Evolutionary conservation across 2,888 invertebrate genomes (phyloP).

Genomic region (Melikaiella ostensackeni): DNA sequence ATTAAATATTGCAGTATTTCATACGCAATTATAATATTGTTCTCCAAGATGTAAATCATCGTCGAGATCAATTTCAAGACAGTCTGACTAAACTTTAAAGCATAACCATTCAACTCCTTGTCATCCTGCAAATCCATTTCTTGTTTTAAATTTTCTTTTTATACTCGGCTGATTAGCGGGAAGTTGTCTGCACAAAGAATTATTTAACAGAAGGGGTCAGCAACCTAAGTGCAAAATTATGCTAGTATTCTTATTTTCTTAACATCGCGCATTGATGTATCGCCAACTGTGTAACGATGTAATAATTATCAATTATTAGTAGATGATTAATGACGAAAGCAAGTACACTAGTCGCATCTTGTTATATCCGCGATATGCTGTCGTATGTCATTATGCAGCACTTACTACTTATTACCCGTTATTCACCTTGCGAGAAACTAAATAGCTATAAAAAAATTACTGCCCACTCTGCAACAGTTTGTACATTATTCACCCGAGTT

Average conservation of each 20-base stretch:
- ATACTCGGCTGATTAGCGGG: background rate
- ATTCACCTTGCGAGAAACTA: constrained; percentile 6
- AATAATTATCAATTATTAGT: constrained; percentile 22
- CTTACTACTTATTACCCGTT: constrained; percentile 39
- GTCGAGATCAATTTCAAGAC: background rate
- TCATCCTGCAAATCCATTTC: background rate
- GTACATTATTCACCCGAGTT: constrained; percentile 20
- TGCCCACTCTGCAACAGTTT: constrained; percentile 15
- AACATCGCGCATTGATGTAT: background rate
- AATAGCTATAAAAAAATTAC: constrained; percentile 9
- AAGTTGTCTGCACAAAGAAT: background rate
- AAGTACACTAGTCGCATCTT: background rate
- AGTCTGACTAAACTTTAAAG: background rate
- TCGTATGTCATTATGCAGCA: constrained; percentile 24
- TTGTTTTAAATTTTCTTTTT: background rate
- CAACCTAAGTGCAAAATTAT: background rate
- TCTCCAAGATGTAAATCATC: background rate
- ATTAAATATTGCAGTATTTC: background rate
- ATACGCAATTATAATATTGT: background rate
- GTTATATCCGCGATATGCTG: constrained; percentile 24
- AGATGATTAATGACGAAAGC: constrained; percentile 21
- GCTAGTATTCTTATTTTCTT: background rate
- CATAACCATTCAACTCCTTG: background rate
- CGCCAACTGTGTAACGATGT: constrained; percentile 24
- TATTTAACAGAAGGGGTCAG: background rate